Evolutionary conservation across 2,113 vertebrate genomes (phyloP).

Genomic region (Macrotus californicus): DNA sequence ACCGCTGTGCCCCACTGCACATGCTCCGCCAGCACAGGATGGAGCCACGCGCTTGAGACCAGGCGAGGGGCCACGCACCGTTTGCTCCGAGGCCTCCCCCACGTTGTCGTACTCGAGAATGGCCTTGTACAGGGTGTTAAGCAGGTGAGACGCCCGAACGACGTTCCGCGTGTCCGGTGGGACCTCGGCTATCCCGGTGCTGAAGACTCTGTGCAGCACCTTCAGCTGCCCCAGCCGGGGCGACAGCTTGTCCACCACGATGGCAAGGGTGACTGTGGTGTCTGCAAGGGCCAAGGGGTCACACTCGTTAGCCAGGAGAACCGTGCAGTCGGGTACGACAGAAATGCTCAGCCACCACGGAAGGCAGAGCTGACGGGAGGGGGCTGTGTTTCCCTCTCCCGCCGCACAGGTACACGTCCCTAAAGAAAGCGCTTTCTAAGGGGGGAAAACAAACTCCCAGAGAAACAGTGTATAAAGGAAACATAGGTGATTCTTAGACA

Average conservation of each 20-base stretch:
- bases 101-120: constrained; percentile 96
- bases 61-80: constrained; percentile 77
- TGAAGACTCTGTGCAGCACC: constrained; percentile 94
- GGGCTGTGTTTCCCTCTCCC: neutral
- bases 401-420: neutral
- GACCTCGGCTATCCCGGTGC: constrained; percentile 96
- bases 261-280: constrained; percentile 90
- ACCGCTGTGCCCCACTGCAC: neutral
- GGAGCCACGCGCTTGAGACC: neutral
- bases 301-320: constrained; percentile 38
- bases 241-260: constrained; percentile 88
- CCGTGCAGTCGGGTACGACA: neutral
- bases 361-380: neutral
- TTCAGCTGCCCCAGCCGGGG: constrained; percentile 93
- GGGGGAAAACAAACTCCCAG: neutral
- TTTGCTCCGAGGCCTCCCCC: constrained; percentile 95
- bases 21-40: neutral
- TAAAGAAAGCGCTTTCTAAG: neutral
- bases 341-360: neutral
- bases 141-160: constrained; percentile 94
- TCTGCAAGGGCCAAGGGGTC: constrained; percentile 78
- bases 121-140: constrained; percentile 97
- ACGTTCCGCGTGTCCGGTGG: constrained; percentile 94
- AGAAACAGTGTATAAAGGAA: neutral
- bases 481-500: neutral